A percentile compares a stretch with the other conserved stretches of the same genome.
phyloP scores from a whole-genome alignment of 2,888 invertebrate genomes.

The Caenorhabditis drosophilae region DNA sequence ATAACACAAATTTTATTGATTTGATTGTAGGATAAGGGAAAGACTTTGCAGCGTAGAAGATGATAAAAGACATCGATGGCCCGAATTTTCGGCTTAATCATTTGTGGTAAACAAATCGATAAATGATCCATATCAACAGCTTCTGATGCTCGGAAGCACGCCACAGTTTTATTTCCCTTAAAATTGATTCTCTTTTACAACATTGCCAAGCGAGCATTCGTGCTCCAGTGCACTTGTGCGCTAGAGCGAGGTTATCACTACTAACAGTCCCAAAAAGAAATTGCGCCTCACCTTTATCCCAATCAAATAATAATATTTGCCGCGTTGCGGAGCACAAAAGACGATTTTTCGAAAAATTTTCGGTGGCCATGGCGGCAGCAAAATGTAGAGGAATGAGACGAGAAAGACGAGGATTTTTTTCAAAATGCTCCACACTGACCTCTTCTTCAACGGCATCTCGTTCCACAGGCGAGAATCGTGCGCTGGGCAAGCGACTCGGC shows the following conservation, averaged over 20 bases:
- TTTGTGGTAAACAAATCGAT: slow-evolving; percentile 39
- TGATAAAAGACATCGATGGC: slow-evolving; percentile 48
- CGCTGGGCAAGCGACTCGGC: slow-evolving; percentile 40
- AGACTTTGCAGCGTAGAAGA: slow-evolving; percentile 35
- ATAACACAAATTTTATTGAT: slow-evolving; percentile 33
- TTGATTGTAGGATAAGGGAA: slow-evolving; percentile 19
- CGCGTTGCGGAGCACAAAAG: slow-evolving; percentile 38
- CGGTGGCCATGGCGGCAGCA: slow-evolving; percentile 39
- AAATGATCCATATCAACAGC: slow-evolving; percentile 29
- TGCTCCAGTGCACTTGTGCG: too few species aligned
- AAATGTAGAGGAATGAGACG: slow-evolving; percentile 23
- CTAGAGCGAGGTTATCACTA: neutral
- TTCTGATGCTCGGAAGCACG: slow-evolving; percentile 36
- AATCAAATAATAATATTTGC: slow-evolving; percentile 39
- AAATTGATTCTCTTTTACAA: slow-evolving; percentile 1
- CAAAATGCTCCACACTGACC: slow-evolving; percentile 8
- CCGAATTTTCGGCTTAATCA: slow-evolving; percentile 31
- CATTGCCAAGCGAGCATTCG: neutral
- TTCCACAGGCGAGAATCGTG: slow-evolving; percentile 40
- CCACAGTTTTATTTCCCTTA: slow-evolving; percentile 12
- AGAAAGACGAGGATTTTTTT: slow-evolving; percentile 14
- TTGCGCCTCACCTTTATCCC: slow-evolving; percentile 15
- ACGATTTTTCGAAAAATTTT: slow-evolving; percentile 33
- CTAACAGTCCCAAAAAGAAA: neutral
- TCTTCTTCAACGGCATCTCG: slow-evolving; percentile 2